Evolutionary conservation across 2,888 invertebrate species (phyloP), one percentile per base, ranked within the genome.

Genomic region (Rhimphoctona megacephalus): DNA sequence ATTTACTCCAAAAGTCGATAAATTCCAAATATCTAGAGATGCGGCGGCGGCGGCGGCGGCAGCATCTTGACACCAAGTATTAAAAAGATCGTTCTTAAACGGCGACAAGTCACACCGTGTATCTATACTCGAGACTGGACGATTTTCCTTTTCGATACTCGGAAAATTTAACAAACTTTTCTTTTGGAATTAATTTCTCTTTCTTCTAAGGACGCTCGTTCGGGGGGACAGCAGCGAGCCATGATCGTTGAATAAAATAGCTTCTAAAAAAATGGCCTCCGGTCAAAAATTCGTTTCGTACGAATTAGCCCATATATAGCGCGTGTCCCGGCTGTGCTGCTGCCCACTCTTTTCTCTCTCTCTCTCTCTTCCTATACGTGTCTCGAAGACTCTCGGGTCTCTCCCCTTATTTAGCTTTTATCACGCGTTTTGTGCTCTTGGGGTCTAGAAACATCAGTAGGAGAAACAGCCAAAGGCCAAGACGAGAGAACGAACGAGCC

Each of bases 391-490:
- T 80, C 85, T 79, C 83, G 86, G 69, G 67, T 85, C 88, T 89
- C 90, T 88, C 86, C 88, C 85, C 87, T 88, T 88, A 87, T 87
- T 87, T 87, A 88, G 87, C 87, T 85, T 87, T 86, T 89, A 85
- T 87, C 82, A 77, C 84, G 85, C 84, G 85, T 87, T 85, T 85
- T 81, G 83, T 69, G 81, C 81, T 78, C 78, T 66, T 74, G 57
- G 80, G 77, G 83, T 67, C 57, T 85, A 67, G 83, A 83, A 83
- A 72, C 86, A 86, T 77, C 83, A 69, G 81, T 25, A 79, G 74
- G 33, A 82, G 67, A 67, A 79, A 57, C 82, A 82, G 85, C 85
- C 81, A 73, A 77, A 86, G 83, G 86, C 83, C 83, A 83, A 83
- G 78, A 80, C 67, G 76, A 83, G 72, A 72, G 77, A 43, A 30